These are phyloP conservation scores for Turnix velox DNA, from an alignment of 2,113 vertebrate genomes.

Conservation along the genomic window DNA sequence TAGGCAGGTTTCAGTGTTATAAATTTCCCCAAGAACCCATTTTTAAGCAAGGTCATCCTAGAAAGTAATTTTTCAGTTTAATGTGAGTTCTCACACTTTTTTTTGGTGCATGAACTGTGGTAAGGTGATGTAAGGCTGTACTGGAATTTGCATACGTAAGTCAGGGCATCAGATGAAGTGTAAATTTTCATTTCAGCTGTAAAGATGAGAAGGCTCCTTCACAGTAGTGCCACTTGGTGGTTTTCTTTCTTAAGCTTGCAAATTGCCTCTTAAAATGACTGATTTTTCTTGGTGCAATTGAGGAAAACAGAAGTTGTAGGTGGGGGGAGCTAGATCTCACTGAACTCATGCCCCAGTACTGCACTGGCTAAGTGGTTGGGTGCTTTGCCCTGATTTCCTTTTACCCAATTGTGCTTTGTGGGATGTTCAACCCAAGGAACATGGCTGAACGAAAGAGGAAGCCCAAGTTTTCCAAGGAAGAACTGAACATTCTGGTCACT, in stretches of 20 bases:
- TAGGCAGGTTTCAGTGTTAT: neutral
- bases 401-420: constrained; percentile 78
- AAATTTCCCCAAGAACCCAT: neutral
- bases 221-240: neutral
- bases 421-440: constrained; percentile 79
- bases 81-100: rapidly evolving
- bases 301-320: constrained; percentile 16
- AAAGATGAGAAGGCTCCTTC: neutral
- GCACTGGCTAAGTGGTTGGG: neutral
- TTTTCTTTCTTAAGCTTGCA: neutral
- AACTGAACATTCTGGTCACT: constrained; percentile 81
- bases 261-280: constrained; percentile 8
- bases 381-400: constrained; percentile 54
- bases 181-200: neutral
- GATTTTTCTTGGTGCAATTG: neutral
- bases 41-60: neutral
- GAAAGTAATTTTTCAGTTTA: neutral
- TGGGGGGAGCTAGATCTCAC: neutral
- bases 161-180: neutral
- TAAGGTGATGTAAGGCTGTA: neutral
- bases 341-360: neutral
- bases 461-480: constrained; percentile 82
- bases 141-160: neutral
- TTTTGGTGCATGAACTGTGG: neutral
- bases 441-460: constrained; percentile 80